Evolutionary conservation across 2,888 invertebrate genomes (phyloP), one percentile per base, ranked within the genome.

Genomic region (Apamea epomidion): DNA sequence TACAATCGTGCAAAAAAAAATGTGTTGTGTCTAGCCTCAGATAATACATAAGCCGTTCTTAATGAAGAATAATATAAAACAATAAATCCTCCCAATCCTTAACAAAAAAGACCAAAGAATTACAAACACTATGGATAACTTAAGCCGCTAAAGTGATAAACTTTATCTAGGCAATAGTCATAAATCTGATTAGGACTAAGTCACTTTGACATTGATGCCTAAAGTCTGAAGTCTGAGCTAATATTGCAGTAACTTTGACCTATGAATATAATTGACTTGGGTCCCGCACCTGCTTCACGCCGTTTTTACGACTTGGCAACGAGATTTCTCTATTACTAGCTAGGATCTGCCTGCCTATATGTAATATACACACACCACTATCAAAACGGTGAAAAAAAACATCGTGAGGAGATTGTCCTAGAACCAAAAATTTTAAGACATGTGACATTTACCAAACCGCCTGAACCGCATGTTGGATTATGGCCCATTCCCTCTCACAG

Each of bases 121-220:
- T 51, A 73, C 42, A 51, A 58, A 32, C 42, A 48, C 69, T 69
- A 69, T 51, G 42, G 58, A 58, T 69, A 80, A 60, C 58, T 70
- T 29, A 10, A 32, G 51, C 42, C 45, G 7, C 62, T 67, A 72
- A 87, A 87, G 76, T 82, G 76, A 65, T 74, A 83, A 88, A 88
- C 79, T 88, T 82, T 54, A 68, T 70, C 60, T 77, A 16, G n/a
- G 29, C 48, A 79, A 68, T 80, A 81, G 69, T 80, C 80, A 76
- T 81, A 76, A 89, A 88, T 82, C 78, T 81, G 78, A 81, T 88
- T 84, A 82, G 18, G 16, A 83, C n/a, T 48, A 82, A 87, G 82
- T 84, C 72, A 75, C 73, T 81, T 85, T 76, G 82, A 69, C 76
- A 74, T 67, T 84, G 72, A 86, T 68, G 51, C 64, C 51, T 18